Conservation (phyloP, 35 echinoderm and acorn worm genomes). For the Holothuria glaberrima region DNA sequence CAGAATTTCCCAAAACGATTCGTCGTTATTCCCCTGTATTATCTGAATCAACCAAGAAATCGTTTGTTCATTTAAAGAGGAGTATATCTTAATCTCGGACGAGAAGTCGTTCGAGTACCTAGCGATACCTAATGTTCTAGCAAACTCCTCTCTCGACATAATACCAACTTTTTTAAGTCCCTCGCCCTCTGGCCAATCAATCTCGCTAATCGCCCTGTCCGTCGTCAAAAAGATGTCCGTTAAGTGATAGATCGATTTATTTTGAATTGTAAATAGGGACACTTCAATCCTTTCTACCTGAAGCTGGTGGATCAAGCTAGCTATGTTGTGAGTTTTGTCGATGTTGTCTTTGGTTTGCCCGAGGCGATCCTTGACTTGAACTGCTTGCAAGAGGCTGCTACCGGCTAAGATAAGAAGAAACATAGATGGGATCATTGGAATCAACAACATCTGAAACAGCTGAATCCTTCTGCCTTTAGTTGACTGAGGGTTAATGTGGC, state of each 20-base stretch:
- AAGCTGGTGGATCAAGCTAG: slow-evolving; percentile 62
- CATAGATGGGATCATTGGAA: slow-evolving; percentile 59
- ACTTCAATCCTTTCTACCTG: slow-evolving; percentile 64
- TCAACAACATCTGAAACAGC: slow-evolving; percentile 68
- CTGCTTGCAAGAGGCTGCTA: slow-evolving; percentile 27
- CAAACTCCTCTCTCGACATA: not conserved
- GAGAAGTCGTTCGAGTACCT: slow-evolving; percentile 6
- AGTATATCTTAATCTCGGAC: slow-evolving; percentile 49
- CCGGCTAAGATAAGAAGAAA: not conserved
- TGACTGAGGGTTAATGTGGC: slow-evolving; percentile 60
- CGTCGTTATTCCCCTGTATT: slow-evolving; percentile 52
- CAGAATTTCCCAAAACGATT: slow-evolving; percentile 61
- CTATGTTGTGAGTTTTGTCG: slow-evolving; percentile 54
- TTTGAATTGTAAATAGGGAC: slow-evolving; percentile 21
- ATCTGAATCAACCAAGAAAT: slow-evolving; percentile 56
- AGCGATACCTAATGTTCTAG: not conserved
- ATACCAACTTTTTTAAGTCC: not conserved
- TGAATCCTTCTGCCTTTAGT: slow-evolving; percentile 56
- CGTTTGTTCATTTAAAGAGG: slow-evolving; percentile 31
- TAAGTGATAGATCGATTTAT: slow-evolving; percentile 13
- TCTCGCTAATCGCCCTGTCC: not conserved
- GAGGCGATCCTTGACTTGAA: not conserved
- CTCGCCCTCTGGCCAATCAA: slow-evolving; percentile 51
- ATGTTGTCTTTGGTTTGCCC: slow-evolving; percentile 18
- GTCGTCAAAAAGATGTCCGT: slow-evolving; percentile 53